Percentiles rank a stretch among this genome's conserved stretches.
Evolutionary conservation across 2,888 invertebrate genomes (phyloP).

Genomic region (Pterobdella sp.): DNA sequence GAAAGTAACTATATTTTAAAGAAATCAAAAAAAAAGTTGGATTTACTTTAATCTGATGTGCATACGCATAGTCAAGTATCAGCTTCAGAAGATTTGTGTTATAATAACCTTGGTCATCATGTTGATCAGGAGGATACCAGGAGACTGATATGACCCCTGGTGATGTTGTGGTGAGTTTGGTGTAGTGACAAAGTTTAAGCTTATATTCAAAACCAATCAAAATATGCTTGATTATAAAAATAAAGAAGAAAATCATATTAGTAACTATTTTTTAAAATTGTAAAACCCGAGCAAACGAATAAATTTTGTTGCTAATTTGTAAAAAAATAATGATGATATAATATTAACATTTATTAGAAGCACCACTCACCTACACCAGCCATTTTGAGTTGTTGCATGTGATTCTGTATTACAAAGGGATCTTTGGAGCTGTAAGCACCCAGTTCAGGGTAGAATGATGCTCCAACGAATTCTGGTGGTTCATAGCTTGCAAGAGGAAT

Average conservation of each 20-base stretch:
- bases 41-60: constrained; percentile 51
- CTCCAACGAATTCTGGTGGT: constrained; percentile 57
- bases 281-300: constrained; percentile 13
- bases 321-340: background rate
- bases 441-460: constrained; percentile 56
- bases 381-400: constrained; percentile 59
- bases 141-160: constrained; percentile 58
- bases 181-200: too few species aligned
- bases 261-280: background rate
- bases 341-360: background rate
- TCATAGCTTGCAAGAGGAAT: constrained; percentile 55
- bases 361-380: constrained; percentile 54
- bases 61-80: constrained; percentile 46
- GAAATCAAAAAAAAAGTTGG: background rate
- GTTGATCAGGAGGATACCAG: constrained; percentile 55
- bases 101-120: constrained; percentile 45
- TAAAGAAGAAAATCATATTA: background rate
- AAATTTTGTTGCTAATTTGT: background rate
- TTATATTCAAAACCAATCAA: too few species aligned
- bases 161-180: constrained; percentile 8
- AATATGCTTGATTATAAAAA: too few species aligned
- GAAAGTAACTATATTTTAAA: too few species aligned
- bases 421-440: constrained; percentile 57
- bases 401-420: constrained; percentile 55
- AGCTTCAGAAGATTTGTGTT: constrained; percentile 44